Base-by-base conservation (phyloP, 64 coral and sea anemone genomes). In the Catalaphyllia jardinei region DNA sequence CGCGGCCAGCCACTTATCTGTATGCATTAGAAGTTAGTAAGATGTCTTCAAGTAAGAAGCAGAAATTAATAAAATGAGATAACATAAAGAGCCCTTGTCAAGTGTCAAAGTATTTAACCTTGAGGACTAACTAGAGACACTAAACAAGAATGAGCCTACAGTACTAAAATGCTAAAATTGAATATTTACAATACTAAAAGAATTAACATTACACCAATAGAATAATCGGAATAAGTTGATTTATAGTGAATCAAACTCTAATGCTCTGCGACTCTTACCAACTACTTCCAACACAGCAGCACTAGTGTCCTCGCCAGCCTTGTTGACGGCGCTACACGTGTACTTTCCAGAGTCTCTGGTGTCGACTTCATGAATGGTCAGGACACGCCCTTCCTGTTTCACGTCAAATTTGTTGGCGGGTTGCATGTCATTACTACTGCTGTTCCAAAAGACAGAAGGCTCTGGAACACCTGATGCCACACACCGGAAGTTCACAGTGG, bases 381-480 rank as follows among this genome's bases (percentile, higher is more conserved):
- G 51, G 10, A 85, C 27, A 4, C 29, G 74, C 0, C 90, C 90
- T n/a, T 39, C 83, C 5, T 76, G 72, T 15, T 84, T 78, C 2
- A 92, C 62, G 50, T 92, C 90, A 28, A 87, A 78, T 75, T 87
- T 75, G 24, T 67, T 87, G 1, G 74, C 79, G 46, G 90, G 82
- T 25, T 79, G 62, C 63, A 92, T 79, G 52, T 54, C 59, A 35
- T 24, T 57, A 33, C 83, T 77, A 42, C 72, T 76, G 84, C 86
- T 92, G 74, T 86, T 87, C 90, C 90, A 92, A 22, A 30, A 67
- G 14, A 92, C 73, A 57, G 86, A 33, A 17, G 90, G 90, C 19
- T 87, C 75, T 1, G 90, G 90, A 22, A 52, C 87, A 12, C 90
- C 90, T 74, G 90, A 72, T 1, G 90, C 90, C 7, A 51, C 29